Evolutionary conservation across 2,797 vertebrate genomes (phyloP).

Genomic region (Labeo calbasu): DNA sequence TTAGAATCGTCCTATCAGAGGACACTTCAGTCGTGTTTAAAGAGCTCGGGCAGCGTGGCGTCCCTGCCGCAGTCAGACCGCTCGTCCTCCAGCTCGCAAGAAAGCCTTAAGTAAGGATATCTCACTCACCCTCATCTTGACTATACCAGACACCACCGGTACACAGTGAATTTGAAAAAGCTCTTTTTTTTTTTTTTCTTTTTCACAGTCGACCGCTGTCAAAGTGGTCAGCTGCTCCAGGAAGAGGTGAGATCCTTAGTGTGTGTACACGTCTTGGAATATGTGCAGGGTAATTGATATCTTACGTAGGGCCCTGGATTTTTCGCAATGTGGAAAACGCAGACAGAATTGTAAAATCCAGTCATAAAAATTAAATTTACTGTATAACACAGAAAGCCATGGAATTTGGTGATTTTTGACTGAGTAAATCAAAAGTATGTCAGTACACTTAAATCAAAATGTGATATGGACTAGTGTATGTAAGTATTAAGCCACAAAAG

Average conservation of each 20-base stretch:
- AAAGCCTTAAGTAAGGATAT: conserved; percentile 94
- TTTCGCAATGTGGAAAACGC: too few relatives aligned
- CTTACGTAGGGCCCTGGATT: not conserved
- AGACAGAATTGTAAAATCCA: too few relatives aligned
- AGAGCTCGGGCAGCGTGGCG: conserved; percentile 91
- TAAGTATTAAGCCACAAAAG: too few relatives aligned
- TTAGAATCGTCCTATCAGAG: conserved; percentile 92
- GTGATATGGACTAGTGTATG: too few relatives aligned
- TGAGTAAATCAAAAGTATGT: too few relatives aligned
- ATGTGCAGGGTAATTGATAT: not conserved
- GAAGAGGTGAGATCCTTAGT: conserved; percentile 82
- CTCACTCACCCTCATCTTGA: not conserved
- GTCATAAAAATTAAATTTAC: too few relatives aligned
- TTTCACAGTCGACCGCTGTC: conserved; percentile 86
- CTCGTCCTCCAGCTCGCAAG: conserved; percentile 97
- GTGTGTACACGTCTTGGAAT: conserved; percentile 31
- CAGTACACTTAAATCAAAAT: too few relatives aligned
- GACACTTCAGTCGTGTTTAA: conserved; percentile 90
- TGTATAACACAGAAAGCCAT: too few relatives aligned
- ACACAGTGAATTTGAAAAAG: not conserved
- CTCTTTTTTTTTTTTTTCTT: conserved; percentile 5
- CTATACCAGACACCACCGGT: not conserved
- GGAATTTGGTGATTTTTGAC: too few relatives aligned
- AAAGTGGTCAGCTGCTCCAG: conserved; percentile 90
- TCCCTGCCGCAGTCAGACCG: conserved; percentile 96